Conservation (phyloP, 2,888 invertebrate species). For the Cantharis rustica region DNA sequence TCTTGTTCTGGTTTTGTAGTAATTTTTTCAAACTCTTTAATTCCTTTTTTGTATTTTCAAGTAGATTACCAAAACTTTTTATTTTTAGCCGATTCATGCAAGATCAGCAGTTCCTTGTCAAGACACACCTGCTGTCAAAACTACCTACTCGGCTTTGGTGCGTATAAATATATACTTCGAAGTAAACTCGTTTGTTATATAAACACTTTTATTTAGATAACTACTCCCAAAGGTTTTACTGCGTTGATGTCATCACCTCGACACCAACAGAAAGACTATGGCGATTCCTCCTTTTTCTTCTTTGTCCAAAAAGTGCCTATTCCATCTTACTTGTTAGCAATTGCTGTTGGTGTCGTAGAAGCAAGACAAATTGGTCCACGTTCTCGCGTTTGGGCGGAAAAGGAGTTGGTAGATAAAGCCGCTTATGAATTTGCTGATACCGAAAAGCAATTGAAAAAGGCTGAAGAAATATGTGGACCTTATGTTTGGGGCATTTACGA, state of each 20-base stretch:
- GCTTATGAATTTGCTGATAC: constrained; percentile 91
- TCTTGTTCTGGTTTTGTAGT: not conserved
- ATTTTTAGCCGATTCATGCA: constrained; percentile 79
- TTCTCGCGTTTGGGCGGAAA: constrained; percentile 89
- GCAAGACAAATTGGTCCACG: constrained; percentile 77
- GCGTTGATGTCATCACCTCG: constrained; percentile 89
- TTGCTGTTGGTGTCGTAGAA: constrained; percentile 84
- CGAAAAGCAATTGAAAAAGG: constrained; percentile 78
- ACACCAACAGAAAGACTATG: constrained; percentile 54
- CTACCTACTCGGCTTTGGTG: constrained; percentile 69
- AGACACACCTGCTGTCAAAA: constrained; percentile 89
- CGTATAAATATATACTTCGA: constrained; percentile 32
- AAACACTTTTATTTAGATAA: constrained; percentile 58
- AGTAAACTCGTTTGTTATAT: not conserved
- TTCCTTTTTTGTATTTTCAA: not conserved
- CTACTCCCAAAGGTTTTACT: constrained; percentile 74
- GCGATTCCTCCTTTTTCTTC: constrained; percentile 53
- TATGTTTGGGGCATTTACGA: constrained; percentile 94
- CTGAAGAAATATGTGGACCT: constrained; percentile 83
- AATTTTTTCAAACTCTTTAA: not conserved
- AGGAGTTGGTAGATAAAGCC: constrained; percentile 78
- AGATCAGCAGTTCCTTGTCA: constrained; percentile 91
- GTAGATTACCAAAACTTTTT: not conserved
- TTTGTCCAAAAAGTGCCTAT: constrained; percentile 83
- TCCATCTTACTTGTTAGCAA: constrained; percentile 87